Conservation (phyloP, 2,888 invertebrate genomes). For the Oxytorus armatus region DNA sequence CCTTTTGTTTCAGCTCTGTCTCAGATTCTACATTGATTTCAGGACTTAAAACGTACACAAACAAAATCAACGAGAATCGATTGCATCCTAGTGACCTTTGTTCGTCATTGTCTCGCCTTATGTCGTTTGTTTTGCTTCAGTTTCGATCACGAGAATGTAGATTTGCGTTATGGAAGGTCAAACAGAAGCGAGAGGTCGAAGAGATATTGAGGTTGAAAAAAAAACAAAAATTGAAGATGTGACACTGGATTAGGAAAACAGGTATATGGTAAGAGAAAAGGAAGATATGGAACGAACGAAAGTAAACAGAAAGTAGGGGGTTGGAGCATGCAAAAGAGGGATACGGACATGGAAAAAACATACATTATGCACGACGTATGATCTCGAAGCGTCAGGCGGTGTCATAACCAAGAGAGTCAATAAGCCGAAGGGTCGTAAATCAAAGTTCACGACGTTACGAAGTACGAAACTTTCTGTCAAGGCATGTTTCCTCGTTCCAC, state of each 20-base stretch:
- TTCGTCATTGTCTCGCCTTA: no score
- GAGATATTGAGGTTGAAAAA: no score
- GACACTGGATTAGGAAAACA: not conserved
- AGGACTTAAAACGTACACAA: not conserved
- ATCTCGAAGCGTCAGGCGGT: conserved; percentile 73
- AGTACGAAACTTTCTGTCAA: not conserved
- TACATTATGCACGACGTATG: conserved; percentile 69
- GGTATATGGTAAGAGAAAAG: not conserved
- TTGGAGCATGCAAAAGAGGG: conserved; percentile 47
- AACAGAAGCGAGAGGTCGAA: conserved; percentile 1
- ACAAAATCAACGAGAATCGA: not conserved
- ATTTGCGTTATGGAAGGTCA: not conserved
- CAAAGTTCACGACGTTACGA: conserved; percentile 62
- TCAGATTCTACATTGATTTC: not conserved
- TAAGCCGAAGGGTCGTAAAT: conserved; percentile 77
- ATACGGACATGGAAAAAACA: conserved; percentile 14
- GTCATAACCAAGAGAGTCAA: conserved; percentile 77
- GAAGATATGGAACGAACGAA: conserved; percentile 5
- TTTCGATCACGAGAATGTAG: not conserved
- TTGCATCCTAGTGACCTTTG: no score
- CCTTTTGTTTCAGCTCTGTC: not conserved
- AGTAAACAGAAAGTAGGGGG: conserved; percentile 34
- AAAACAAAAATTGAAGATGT: conserved; percentile 37
- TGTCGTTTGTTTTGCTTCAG: not conserved
- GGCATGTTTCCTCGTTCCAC: not conserved